Evolutionary conservation across 2,797 vertebrate species (phyloP).

Genomic region (Tokudaia tokunoshimensis): DNA sequence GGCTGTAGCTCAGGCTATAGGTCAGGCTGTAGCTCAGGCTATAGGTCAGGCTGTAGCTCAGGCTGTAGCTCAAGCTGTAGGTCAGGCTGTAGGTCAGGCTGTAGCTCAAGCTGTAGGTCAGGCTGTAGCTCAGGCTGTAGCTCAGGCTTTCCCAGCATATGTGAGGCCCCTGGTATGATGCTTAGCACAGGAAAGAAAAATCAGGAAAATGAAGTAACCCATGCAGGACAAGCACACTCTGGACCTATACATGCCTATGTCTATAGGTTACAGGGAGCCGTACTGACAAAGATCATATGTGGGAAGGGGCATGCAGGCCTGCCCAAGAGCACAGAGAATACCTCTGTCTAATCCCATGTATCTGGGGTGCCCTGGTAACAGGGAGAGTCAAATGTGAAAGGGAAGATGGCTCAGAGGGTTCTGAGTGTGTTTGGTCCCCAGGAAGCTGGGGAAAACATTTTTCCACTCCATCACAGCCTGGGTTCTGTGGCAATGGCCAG

Average conservation of each 20-base stretch:
- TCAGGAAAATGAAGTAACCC: not conserved
- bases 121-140: too few species aligned
- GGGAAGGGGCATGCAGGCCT: not conserved
- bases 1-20: too few species aligned
- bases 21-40: too few species aligned
- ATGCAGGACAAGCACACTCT: accelerated
- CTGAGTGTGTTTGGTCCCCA: too few species aligned
- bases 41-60: too few species aligned
- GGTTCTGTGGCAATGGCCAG: not conserved
- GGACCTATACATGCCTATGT: not conserved
- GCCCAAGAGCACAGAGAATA: accelerated
- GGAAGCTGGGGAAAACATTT: not conserved
- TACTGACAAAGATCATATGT: accelerated
- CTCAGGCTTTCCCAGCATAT: not conserved
- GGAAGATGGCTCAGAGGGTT: not conserved
- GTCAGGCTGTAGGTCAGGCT: too few species aligned
- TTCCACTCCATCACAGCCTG: not conserved
- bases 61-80: too few species aligned
- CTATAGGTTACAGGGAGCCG: not conserved
- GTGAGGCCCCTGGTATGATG: not conserved
- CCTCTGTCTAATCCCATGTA: not conserved
- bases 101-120: too few species aligned
- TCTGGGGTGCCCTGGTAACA: not conserved
- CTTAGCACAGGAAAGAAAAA: not conserved
- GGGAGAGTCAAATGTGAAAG: not conserved